A percentile compares a stretch with the other conserved stretches of the same genome.
phyloP scores from a whole-genome alignment of 2,113 vertebrate species.

The Aphyosemion australe region DNA sequence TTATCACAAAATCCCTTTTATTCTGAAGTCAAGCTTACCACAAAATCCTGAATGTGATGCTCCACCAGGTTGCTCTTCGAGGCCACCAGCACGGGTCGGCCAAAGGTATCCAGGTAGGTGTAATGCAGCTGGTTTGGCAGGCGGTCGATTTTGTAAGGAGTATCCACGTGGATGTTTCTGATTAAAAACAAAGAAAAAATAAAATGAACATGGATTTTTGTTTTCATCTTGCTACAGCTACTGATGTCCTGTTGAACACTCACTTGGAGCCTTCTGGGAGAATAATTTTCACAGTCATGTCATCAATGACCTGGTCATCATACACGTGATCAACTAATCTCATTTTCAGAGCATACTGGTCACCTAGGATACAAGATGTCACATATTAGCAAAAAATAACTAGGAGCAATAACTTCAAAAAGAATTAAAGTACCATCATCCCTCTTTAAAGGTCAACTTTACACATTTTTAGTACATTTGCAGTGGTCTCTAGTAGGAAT shows the following conservation, averaged over 20 bases:
- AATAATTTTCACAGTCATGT: slow-evolving; percentile 92
- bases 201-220: neutral
- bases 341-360: slow-evolving; percentile 98
- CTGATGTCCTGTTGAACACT: slow-evolving; percentile 51
- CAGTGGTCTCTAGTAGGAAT: too few species aligned
- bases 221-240: neutral
- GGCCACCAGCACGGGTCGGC: slow-evolving; percentile 92
- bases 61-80: slow-evolving; percentile 95
- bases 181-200: neutral
- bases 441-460: too few species aligned
- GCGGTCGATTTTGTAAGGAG: slow-evolving; percentile 90
- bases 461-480: too few species aligned
- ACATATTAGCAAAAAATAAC: slow-evolving; percentile 11
- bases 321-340: slow-evolving; percentile 96
- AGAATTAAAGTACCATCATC: too few species aligned
- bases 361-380: slow-evolving; percentile 76
- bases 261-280: slow-evolving; percentile 97
- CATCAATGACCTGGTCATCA: slow-evolving; percentile 96
- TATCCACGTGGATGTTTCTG: slow-evolving; percentile 94
- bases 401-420: too few species aligned
- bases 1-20: too few species aligned
- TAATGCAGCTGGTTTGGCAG: slow-evolving; percentile 91
- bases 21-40: slow-evolving; percentile 79
- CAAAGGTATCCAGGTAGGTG: slow-evolving; percentile 97
- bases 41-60: slow-evolving; percentile 97